Percentiles rank a stretch among this genome's conserved stretches.
These are phyloP conservation scores for Epinotia ramella DNA, from an alignment of 2,888 invertebrate species.

Conservation along the genomic window DNA sequence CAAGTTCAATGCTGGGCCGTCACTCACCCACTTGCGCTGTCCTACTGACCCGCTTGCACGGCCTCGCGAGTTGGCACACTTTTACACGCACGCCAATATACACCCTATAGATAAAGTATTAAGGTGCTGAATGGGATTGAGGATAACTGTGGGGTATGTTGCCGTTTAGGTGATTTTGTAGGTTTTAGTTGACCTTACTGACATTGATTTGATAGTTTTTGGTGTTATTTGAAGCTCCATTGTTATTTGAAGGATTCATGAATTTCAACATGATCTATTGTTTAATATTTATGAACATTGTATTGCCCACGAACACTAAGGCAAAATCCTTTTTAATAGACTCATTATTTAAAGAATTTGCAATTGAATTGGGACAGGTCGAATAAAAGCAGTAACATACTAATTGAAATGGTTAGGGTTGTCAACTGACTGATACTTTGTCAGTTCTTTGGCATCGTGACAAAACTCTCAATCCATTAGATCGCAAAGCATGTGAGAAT, in stretches of 20 bases:
- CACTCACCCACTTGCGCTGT: conserved; percentile 50
- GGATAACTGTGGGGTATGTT: not conserved
- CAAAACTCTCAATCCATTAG: conserved; percentile 14
- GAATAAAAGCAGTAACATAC: not conserved
- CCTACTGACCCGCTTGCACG: conserved; percentile 54
- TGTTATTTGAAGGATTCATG: not conserved
- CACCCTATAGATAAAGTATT: conserved; percentile 2
- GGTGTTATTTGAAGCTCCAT: conserved; percentile 12
- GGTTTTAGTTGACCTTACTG: conserved; percentile 14
- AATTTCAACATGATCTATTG: conserved; percentile 7
- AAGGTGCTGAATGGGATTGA: conserved; percentile 1
- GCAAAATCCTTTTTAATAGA: too few species aligned
- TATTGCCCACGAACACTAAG: not conserved
- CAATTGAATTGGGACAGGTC: not conserved
- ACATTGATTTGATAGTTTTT: conserved; percentile 42
- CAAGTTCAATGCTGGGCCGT: conserved; percentile 78
- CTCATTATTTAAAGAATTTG: not conserved
- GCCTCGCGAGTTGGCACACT: conserved; percentile 51
- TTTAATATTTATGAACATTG: not conserved
- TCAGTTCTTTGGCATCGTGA: conserved; percentile 10
- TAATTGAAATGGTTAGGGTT: conserved; percentile 13
- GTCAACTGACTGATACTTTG: conserved; percentile 16
- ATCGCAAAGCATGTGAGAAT: conserved; percentile 6
- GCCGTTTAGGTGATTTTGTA: conserved; percentile 3
- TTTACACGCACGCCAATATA: conserved; percentile 27